Conservation (phyloP, 1,140 invertebrate species). For the Agrilus planipennis region DNA sequence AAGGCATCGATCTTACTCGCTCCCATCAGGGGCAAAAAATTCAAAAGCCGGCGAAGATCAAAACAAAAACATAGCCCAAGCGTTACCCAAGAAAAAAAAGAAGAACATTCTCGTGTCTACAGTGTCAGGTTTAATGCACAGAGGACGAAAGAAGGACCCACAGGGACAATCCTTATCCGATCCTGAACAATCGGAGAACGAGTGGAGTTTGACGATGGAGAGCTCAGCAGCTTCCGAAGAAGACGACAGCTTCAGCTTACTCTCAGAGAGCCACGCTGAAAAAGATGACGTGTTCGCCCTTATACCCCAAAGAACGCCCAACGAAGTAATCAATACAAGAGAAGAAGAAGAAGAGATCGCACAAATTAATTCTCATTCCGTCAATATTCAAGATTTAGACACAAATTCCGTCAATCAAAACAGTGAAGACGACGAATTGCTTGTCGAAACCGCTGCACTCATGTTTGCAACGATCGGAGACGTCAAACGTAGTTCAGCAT, state of each 20-base stretch:
- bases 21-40: slow-evolving; percentile 56
- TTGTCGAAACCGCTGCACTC: slow-evolving; percentile 43
- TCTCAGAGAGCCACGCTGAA: slow-evolving; percentile 49
- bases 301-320: slow-evolving; percentile 30
- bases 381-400: slow-evolving; percentile 36
- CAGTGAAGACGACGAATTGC: slow-evolving; percentile 45
- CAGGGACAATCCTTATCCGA: slow-evolving; percentile 51
- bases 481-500: slow-evolving; percentile 45
- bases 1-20: slow-evolving; percentile 64
- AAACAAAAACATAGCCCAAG: slow-evolving; percentile 14
- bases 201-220: slow-evolving; percentile 48
- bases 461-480: slow-evolving; percentile 64
- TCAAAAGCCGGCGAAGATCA: slow-evolving; percentile 43
- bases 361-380: background rate
- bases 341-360: slow-evolving; percentile 1
- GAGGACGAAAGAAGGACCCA: slow-evolving; percentile 55
- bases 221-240: slow-evolving; percentile 54
- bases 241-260: slow-evolving; percentile 58
- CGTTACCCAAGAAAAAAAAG: slow-evolving; percentile 53
- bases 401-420: slow-evolving; percentile 40
- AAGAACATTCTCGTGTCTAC: slow-evolving; percentile 66
- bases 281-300: slow-evolving; percentile 45
- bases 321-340: slow-evolving; percentile 31
- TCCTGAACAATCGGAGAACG: slow-evolving; percentile 65
- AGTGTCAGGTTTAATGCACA: slow-evolving; percentile 66